phyloP scores from a whole-genome alignment of 2,888 invertebrate species.

The Torymus texanus region DNA sequence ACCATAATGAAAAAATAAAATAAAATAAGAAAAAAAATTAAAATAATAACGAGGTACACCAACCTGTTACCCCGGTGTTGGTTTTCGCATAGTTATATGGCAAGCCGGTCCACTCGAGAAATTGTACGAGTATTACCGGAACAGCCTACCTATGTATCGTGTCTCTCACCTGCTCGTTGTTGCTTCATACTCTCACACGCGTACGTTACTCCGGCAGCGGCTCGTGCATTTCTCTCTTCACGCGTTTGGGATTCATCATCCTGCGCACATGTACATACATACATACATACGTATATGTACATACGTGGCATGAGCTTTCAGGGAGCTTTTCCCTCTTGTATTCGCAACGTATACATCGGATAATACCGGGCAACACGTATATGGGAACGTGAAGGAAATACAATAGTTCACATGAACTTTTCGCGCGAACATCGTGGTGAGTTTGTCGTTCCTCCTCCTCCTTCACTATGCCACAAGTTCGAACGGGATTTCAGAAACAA shows the following conservation, averaged over 20 bases:
- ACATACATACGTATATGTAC: background rate
- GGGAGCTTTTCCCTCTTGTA: constrained; percentile 7
- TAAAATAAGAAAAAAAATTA: no score
- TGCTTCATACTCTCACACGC: no score
- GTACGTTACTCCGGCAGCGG: background rate
- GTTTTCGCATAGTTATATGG: background rate
- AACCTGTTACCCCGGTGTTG: no score
- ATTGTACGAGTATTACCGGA: background rate
- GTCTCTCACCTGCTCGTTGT: no score
- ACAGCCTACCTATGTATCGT: background rate
- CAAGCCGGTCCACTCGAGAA: constrained; percentile 29
- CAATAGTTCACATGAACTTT: background rate
- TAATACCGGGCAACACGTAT: background rate
- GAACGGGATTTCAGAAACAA: no score
- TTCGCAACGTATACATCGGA: background rate
- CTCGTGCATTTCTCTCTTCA: constrained; percentile 25
- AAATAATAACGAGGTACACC: no score
- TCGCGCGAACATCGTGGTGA: no score
- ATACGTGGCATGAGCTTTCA: constrained; percentile 9
- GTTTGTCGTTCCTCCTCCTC: no score
- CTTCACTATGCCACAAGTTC: no score
- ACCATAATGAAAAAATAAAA: no score
- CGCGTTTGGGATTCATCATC: constrained; percentile 7
- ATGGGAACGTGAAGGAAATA: constrained; percentile 22
- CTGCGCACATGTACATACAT: no score